A percentile compares a stretch with the other conserved stretches of the same genome.
Conservation (phyloP, 2,113 vertebrate genomes). For the Elaphurus davidianus region DNA sequence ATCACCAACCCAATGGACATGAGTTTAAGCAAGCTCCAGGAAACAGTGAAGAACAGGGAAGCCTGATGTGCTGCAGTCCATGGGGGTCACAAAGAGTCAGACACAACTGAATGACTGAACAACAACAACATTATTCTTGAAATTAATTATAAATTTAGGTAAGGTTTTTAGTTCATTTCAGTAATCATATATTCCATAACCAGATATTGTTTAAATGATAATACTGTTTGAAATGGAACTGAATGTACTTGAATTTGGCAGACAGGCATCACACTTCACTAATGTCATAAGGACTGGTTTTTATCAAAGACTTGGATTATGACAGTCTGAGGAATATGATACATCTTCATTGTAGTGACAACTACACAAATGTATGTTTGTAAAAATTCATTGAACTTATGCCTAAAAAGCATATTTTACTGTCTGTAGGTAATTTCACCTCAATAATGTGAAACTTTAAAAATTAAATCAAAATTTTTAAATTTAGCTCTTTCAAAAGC, state of each 20-base stretch:
- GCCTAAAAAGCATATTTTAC: background rate
- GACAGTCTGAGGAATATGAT: background rate
- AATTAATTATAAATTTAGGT: background rate
- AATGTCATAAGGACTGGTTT: background rate
- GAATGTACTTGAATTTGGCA: background rate
- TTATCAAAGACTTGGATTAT: background rate
- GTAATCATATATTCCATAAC: background rate
- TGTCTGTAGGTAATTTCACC: background rate
- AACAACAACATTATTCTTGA: background rate
- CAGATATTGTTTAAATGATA: background rate
- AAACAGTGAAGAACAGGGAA: background rate
- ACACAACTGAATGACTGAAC: accelerated
- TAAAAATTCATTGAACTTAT: background rate
- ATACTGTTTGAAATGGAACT: background rate
- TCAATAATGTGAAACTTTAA: background rate
- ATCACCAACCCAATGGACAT: background rate
- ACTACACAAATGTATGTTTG: background rate
- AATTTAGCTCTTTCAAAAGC: background rate
- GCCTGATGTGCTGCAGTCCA: background rate
- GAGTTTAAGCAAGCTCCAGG: background rate
- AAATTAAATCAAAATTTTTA: background rate
- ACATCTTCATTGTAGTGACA: background rate
- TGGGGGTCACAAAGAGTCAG: background rate
- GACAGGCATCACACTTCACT: background rate
- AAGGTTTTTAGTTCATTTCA: background rate